Evolutionary conservation across 2,797 vertebrate species (phyloP).

Genomic region (Loriculus beryllinus): DNA sequence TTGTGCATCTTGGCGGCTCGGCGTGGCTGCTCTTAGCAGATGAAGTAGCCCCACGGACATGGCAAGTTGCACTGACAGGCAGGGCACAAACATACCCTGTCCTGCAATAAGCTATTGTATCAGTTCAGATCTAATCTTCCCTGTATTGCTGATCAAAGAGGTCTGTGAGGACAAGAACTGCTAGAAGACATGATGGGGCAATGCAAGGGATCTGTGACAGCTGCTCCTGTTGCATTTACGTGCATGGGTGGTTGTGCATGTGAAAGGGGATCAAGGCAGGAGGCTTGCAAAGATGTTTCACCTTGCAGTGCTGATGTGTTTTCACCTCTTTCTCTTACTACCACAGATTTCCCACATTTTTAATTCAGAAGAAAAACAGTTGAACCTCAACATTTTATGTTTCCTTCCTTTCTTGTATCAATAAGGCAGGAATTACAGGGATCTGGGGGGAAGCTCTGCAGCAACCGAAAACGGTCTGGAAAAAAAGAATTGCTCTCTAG

Average conservation of each 20-base stretch:
- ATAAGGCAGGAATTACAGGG: background rate
- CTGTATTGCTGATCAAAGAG: background rate
- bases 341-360: background rate
- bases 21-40: fast-evolving
- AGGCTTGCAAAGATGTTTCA: background rate
- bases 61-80: fast-evolving
- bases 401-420: conserved; percentile 27
- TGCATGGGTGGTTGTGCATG: background rate
- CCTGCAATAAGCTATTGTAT: background rate
- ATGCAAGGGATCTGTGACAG: fast-evolving
- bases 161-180: background rate
- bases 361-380: background rate
- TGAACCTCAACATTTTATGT: background rate
- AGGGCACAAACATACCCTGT: background rate
- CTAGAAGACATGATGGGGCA: background rate
- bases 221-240: fast-evolving
- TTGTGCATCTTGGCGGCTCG: background rate
- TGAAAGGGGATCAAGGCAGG: background rate
- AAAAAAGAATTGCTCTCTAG: background rate
- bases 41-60: background rate
- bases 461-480: background rate
- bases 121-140: background rate
- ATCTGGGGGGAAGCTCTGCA: background rate
- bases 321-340: background rate
- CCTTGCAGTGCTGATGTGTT: background rate